Evolutionary conservation across 2,888 invertebrate genomes (phyloP).

Genomic region (Pyralis farinalis): DNA sequence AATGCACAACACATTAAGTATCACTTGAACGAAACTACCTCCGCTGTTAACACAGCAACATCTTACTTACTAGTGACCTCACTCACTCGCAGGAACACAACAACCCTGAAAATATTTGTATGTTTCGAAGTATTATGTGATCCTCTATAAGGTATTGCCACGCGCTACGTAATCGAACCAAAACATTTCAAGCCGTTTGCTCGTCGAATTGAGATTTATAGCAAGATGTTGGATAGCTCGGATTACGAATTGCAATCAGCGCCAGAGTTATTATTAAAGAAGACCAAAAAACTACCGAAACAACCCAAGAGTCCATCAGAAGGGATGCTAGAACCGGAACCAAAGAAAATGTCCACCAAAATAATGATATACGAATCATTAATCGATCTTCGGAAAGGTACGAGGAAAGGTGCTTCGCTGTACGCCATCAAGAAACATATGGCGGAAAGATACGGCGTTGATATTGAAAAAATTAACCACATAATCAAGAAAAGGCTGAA

Average conservation of each 20-base stretch:
- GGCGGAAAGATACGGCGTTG: slow-evolving; percentile 42
- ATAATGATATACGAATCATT: slow-evolving; percentile 56
- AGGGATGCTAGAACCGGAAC: slow-evolving; percentile 26
- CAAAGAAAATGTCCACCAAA: slow-evolving; percentile 50
- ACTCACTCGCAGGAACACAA: background rate
- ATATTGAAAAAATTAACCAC: slow-evolving; percentile 47
- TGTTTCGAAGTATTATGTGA: background rate
- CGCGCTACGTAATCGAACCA: slow-evolving; percentile 1
- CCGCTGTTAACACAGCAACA: background rate
- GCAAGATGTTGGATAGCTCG: slow-evolving; percentile 25
- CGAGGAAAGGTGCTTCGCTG: slow-evolving; percentile 57
- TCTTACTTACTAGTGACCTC: background rate
- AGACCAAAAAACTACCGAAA: slow-evolving; percentile 21
- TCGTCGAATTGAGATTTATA: slow-evolving; percentile 1
- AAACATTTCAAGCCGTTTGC: slow-evolving; percentile 5
- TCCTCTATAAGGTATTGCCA: slow-evolving; percentile 31
- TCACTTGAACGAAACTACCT: background rate
- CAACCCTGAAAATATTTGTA: background rate
- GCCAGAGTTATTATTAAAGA: slow-evolving; percentile 22
- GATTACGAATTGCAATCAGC: slow-evolving; percentile 36
- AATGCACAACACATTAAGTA: background rate
- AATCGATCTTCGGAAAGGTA: slow-evolving; percentile 32
- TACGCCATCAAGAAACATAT: slow-evolving; percentile 64
- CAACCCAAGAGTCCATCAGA: slow-evolving; percentile 28
- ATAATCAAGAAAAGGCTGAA: slow-evolving; percentile 57